Evolutionary conservation across 1,140 invertebrate species (phyloP), one percentile per base, ranked within the genome.

Genomic region (Drosophila nikananu): DNA sequence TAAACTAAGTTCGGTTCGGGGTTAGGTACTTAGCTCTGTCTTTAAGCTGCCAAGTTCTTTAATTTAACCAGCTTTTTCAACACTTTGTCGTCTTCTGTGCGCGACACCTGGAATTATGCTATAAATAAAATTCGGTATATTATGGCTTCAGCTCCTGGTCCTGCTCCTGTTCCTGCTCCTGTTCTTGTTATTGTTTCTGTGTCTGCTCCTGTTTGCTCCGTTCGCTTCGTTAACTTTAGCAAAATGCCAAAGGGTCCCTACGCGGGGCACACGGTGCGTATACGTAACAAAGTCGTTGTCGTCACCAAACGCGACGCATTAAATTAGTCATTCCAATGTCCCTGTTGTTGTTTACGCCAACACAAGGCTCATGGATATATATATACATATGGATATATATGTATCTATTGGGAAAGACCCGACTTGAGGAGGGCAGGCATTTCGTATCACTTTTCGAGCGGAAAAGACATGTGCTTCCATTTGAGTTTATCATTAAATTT

Each of bases 401-500:
- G 13, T 32, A 15, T 27, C 5, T 42, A 21, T 10, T 30, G 39
- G 58, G 27, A 57, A 12, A 68, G 42, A 49, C 35, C 10, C 17
- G 25, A 57, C 59, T 71, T 19, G 17, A 23, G 59, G 17, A 27
- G 0, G 25, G 21, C 54, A 71, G 67, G 39, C 41, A n/a, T 9
- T 19, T 17, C 13, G n/a, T 12, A 52, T 80, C 32, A 35, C 32
- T 35, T 35, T 54, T 72, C 83, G 65, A 51, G 73, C 81, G 81
- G 70, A 84, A 89, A 79, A 79, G 81, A 90, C 84, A 89, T 90
- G 81, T 73, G 83, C 78, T 67, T 73, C 66, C 60, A 81, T 73
- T 76, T 64, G 79, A 86, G 86, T 83, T 86, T 84, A 89, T 89
- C 86, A 90, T 89, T 89, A 89, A 79, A 90, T 89, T 90, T 89